A percentile compares a stretch with the other conserved stretches of the same genome.
These are phyloP conservation scores for Sciurus vulgaris DNA, from an alignment of 2,797 vertebrate genomes.

Conservation along the genomic window DNA sequence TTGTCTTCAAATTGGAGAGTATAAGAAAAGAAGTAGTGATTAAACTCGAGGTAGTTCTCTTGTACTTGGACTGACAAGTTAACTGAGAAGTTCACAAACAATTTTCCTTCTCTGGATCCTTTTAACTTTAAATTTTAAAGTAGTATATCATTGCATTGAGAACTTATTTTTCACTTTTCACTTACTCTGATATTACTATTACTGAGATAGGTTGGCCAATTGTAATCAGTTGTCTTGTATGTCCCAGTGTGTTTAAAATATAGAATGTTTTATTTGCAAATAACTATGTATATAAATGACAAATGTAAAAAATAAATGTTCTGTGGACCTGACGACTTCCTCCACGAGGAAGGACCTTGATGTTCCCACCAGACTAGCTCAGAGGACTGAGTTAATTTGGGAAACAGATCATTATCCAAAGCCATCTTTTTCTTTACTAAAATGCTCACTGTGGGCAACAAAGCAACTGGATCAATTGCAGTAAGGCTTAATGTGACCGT, in stretches of 20 bases:
- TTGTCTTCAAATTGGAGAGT: not conserved
- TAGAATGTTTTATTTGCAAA: not conserved
- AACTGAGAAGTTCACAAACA: not conserved
- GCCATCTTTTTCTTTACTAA: not conserved
- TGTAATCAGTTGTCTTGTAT: not conserved
- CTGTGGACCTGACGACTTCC: not conserved
- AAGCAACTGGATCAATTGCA: not conserved
- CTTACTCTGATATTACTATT: not conserved
- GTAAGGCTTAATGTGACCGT: no score
- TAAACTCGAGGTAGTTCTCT: not conserved
- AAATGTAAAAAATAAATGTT: not conserved
- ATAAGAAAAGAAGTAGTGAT: not conserved
- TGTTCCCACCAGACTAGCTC: not conserved
- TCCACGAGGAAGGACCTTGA: not conserved
- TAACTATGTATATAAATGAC: not conserved
- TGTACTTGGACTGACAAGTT: not conserved
- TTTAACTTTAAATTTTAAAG: slow-evolving; percentile 39
- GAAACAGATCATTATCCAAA: not conserved
- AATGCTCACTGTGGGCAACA: not conserved
- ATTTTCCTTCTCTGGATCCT: not conserved
- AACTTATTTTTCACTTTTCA: not conserved
- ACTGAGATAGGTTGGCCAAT: not conserved
- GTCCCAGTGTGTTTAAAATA: not conserved
- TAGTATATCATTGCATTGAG: not conserved
- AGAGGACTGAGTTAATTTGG: not conserved